Conservation (phyloP, 1,140 invertebrate species). For the Euura saliciscinereae region DNA sequence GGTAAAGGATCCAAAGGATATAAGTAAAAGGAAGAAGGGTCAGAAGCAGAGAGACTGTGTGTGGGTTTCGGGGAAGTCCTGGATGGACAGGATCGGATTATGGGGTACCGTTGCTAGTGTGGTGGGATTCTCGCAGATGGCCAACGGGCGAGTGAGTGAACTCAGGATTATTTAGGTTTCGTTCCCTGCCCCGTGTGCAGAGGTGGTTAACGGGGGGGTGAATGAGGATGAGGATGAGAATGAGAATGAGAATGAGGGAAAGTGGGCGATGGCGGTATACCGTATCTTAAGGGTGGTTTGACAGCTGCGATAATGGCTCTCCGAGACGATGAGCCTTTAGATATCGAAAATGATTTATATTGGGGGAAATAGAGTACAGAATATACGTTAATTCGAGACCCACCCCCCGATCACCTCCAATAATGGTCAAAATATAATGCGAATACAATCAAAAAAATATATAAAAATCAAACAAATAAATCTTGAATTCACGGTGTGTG, state of each 20-base stretch:
- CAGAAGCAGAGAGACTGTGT: neutral
- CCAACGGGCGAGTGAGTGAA: neutral
- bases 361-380: too few relatives aligned
- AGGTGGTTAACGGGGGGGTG: too few relatives aligned
- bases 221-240: neutral
- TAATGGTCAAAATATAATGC: neutral
- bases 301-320: slow-evolving; percentile 6
- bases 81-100: slow-evolving; percentile 3
- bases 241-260: too few relatives aligned
- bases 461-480: neutral
- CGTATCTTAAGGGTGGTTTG: slow-evolving; percentile 7
- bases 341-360: slow-evolving; percentile 6
- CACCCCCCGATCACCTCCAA: neutral
- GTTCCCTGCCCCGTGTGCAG: neutral
- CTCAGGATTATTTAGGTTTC: neutral
- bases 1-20: neutral
- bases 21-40: slow-evolving; percentile 11
- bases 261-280: neutral
- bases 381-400: neutral
- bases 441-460: neutral
- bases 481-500: neutral
- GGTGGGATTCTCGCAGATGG: neutral
- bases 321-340: neutral
- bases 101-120: neutral
- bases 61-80: neutral